Conservation (phyloP, 2,113 vertebrate species). For the Peromyscus leucopus region DNA sequence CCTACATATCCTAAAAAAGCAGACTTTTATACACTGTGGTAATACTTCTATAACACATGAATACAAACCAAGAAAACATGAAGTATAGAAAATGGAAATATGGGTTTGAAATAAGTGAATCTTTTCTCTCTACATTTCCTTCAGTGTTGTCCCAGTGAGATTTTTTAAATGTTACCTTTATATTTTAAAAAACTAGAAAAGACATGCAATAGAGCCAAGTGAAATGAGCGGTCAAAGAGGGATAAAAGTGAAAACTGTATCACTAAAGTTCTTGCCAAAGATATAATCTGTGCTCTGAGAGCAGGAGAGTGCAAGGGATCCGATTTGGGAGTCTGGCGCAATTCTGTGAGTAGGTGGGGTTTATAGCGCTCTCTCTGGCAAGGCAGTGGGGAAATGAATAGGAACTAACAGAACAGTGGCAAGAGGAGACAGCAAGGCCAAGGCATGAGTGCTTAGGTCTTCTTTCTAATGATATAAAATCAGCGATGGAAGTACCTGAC, state of each 20-base stretch:
- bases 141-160: slow-evolving; percentile 27
- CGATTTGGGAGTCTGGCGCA: neutral
- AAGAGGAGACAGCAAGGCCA: neutral
- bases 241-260: neutral
- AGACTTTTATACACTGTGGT: neutral
- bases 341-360: neutral
- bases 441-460: neutral
- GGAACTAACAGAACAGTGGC: slow-evolving; percentile 10
- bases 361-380: neutral
- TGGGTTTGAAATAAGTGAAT: slow-evolving; percentile 5
- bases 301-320: slow-evolving; percentile 40
- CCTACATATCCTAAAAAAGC: neutral
- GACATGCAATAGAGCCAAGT: neutral
- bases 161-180: slow-evolving; percentile 26
- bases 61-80: neutral
- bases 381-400: slow-evolving; percentile 30
- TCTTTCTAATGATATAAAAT: slow-evolving; percentile 18
- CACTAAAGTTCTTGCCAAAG: slow-evolving; percentile 31
- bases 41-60: neutral
- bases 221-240: slow-evolving; percentile 15
- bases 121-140: slow-evolving; percentile 59
- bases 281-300: slow-evolving; percentile 44
- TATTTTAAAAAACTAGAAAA: slow-evolving; percentile 4
- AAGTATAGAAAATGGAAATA: slow-evolving; percentile 36
- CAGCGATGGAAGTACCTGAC: slow-evolving; percentile 6